Evolutionary conservation across 2,888 invertebrate species (phyloP), one percentile per base, ranked within the genome.

Genomic region (Pachycephus smyrnensis): DNA sequence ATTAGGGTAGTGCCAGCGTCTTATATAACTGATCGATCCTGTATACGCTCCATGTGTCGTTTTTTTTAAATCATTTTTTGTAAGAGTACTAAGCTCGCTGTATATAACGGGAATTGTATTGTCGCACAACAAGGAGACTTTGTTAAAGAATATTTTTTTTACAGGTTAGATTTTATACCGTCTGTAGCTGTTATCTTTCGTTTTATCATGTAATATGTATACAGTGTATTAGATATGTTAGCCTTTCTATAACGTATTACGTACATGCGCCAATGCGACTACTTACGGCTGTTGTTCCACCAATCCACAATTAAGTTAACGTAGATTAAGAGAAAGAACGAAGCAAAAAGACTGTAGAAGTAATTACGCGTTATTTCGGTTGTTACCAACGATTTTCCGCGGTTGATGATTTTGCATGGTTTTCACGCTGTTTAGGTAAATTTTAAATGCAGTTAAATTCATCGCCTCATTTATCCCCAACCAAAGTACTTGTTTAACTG

Each of bases 121-220:
- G 23, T 55, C 55, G 55, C 55, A 23, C 55, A 9, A 55, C 55
- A 23, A 23, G 55, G 23, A 55, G n/a, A 71, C 71, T 31, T 71
- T 33, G 31, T 71, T 71, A 71, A 71, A 31, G 15, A 71, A 71
- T 32, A 71, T 32, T 55, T 55, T 55, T 55, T 55, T 71, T 71
- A 71, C 71, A 71, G 71, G 71, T 31, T 71, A 71, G 32, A 4
- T 55, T 55, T 23, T 55, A 55, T 55, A 55, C 55, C 9, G 23
- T 55, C 55, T 15, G 23, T 55, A 55, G 55, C 55, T 23, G 55
- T 55, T 55, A 55, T 15, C 23, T 55, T 55, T 55, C 23, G 55
- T 55, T 55, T 23, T 23, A 23, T 55, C 55, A 55, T 55, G 9
- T 55, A 55, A 55, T 15, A 6, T 23, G 55, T 55, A 55, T 55